phyloP scores from a whole-genome alignment of 2,113 vertebrate species.

The Leptobrachium ailaonicum region DNA sequence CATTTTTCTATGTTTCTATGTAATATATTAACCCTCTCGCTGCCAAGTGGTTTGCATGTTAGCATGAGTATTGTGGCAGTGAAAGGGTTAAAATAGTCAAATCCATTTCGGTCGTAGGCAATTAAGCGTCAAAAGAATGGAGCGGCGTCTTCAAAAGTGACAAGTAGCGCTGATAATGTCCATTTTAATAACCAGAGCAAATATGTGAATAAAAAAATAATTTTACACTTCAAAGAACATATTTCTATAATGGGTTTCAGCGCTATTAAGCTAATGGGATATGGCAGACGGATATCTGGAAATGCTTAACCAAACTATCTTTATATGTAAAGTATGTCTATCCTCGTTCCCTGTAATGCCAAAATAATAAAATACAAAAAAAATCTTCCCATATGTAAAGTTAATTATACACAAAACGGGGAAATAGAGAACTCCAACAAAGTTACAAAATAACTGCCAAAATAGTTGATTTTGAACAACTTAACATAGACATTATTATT shows the following conservation, averaged over 20 bases:
- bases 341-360: not conserved
- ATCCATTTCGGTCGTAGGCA: not conserved
- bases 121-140: not conserved
- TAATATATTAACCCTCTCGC: no score
- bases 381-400: not conserved
- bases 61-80: no score
- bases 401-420: no score
- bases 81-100: not conserved
- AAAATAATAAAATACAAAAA: not conserved
- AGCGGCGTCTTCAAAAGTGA: not conserved
- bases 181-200: slow-evolving; percentile 3
- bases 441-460: no score
- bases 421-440: no score
- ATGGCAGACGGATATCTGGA: not conserved
- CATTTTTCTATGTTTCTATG: no score
- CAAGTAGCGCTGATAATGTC: not conserved
- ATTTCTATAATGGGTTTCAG: slow-evolving; percentile 10
- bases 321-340: not conserved
- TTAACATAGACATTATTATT: no score
- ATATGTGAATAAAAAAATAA: not conserved
- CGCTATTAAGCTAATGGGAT: slow-evolving; percentile 10
- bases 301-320: slow-evolving; percentile 3
- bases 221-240: slow-evolving; percentile 2
- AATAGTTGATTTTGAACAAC: no score
- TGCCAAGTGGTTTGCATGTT: no score